Conservation (phyloP, 2,113 vertebrate genomes). For the Podilymbus podiceps region DNA sequence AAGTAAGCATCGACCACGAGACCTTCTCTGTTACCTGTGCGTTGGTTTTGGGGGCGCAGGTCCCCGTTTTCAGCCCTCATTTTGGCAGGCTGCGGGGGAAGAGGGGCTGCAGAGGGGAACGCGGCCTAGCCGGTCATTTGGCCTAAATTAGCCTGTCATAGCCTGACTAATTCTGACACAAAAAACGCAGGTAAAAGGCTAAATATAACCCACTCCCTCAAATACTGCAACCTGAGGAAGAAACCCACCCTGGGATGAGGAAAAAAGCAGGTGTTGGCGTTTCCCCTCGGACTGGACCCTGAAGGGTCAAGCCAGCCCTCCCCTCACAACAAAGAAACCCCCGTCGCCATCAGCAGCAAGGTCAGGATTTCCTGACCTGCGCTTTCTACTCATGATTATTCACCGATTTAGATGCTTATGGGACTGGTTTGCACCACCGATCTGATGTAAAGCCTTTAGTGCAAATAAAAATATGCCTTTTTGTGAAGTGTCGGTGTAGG, state of each 20-base stretch:
- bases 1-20: accelerated
- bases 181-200: neutral
- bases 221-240: neutral
- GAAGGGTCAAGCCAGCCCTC: accelerated
- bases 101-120: accelerated
- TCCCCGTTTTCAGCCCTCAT: accelerated
- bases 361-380: neutral
- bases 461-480: accelerated
- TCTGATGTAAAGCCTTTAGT: accelerated
- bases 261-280: accelerated
- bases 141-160: neutral
- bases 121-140: accelerated
- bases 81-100: accelerated
- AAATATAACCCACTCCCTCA: accelerated
- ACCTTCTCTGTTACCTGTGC: accelerated
- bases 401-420: accelerated
- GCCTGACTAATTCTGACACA: accelerated
- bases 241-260: neutral
- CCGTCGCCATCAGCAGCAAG: accelerated
- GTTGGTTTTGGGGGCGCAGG: neutral
- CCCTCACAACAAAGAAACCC: neutral
- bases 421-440: accelerated
- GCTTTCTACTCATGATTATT: neutral
- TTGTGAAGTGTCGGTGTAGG: accelerated
- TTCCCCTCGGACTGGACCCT: neutral